A percentile compares a stretch with the other conserved stretches of the same genome.
These are phyloP conservation scores for Villa cingulata DNA, from an alignment of 2,888 invertebrate genomes.

Conservation along the genomic window DNA sequence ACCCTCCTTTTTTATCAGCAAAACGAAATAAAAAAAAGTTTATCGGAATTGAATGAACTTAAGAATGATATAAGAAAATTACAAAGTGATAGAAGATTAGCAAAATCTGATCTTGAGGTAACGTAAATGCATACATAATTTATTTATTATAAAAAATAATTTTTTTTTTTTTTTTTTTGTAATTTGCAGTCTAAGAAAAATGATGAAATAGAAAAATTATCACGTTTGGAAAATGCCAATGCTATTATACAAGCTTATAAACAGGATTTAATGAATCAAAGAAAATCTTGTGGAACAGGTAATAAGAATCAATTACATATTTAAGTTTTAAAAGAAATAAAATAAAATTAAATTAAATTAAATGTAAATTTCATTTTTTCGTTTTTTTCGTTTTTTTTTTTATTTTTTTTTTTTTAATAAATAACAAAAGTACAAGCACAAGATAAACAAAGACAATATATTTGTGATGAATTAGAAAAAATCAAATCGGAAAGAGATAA, in stretches of 20 bases:
- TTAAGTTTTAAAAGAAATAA: background rate
- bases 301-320: background rate
- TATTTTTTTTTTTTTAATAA: no score
- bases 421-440: background rate
- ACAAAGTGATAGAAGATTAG: slow-evolving; percentile 31
- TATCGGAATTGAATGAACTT: slow-evolving; percentile 26
- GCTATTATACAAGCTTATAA: slow-evolving; percentile 30
- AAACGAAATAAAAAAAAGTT: background rate
- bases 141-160: no score
- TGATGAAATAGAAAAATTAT: slow-evolving; percentile 19
- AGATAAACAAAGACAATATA: background rate
- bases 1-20: slow-evolving; percentile 7
- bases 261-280: slow-evolving; percentile 39
- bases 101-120: slow-evolving; percentile 24
- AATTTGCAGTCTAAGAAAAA: slow-evolving; percentile 21
- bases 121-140: no score
- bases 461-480: background rate
- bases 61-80: slow-evolving; percentile 32
- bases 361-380: no score
- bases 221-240: slow-evolving; percentile 29
- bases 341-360: no score
- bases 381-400: no score
- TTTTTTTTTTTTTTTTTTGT: no score
- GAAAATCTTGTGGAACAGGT: slow-evolving; percentile 31
- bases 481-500: background rate